Conservation (phyloP, 2,888 invertebrate species). For the Lacanobia wlatinum region DNA sequence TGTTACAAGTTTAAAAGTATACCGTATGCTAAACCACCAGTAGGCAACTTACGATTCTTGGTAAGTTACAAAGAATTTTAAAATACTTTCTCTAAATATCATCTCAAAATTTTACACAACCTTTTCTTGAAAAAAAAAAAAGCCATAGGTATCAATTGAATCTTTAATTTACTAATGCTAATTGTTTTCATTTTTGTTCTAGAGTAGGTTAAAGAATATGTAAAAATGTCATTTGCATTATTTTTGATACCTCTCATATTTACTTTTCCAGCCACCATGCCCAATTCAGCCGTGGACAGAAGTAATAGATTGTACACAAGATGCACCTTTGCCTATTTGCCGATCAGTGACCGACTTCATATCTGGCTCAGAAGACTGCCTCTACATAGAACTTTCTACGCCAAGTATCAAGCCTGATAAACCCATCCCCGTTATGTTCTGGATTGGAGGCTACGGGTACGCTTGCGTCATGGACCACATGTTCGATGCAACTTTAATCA, state of each 20-base stretch:
- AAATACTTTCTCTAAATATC: neutral
- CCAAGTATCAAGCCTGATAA: constrained; percentile 77
- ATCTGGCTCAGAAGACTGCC: constrained; percentile 83
- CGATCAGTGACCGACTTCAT: constrained; percentile 56
- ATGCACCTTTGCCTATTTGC: constrained; percentile 66
- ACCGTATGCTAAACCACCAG: constrained; percentile 85
- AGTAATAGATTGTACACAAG: constrained; percentile 78
- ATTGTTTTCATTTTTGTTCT: neutral
- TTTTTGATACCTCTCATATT: neutral
- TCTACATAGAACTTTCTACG: constrained; percentile 83
- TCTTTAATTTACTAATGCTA: too few species aligned
- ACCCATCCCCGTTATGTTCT: constrained; percentile 88
- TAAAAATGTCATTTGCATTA: neutral
- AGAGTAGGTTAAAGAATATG: neutral
- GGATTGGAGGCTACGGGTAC: constrained; percentile 85
- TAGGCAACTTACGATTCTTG: constrained; percentile 80
- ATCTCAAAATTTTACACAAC: neutral
- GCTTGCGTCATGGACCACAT: constrained; percentile 72
- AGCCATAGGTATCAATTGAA: too few species aligned
- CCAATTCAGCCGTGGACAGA: constrained; percentile 77
- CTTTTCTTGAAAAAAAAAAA: too few species aligned
- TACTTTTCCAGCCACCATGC: constrained; percentile 79
- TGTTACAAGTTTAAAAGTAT: constrained; percentile 82
- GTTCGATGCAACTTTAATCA: constrained; percentile 81
- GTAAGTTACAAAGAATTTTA: constrained; percentile 71